A percentile compares a stretch with the other conserved stretches of the same genome.
Evolutionary conservation across 2,888 invertebrate species (phyloP).

Genomic region (Sabatieria punctata): DNA sequence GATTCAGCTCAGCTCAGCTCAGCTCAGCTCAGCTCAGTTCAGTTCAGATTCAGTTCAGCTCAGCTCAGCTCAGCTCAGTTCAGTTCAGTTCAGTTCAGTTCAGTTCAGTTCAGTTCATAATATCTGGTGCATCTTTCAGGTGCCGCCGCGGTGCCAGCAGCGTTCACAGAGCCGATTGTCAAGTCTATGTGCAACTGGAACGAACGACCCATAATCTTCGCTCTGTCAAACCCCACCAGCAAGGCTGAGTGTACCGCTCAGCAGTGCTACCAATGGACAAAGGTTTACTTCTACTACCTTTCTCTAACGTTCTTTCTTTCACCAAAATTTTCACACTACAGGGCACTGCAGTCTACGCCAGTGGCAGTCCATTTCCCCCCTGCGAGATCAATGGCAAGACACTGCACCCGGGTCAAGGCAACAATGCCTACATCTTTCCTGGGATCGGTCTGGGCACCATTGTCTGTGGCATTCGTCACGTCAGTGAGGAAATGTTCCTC

Average conservation of each 20-base stretch:
- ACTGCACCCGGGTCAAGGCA: constrained; percentile 83
- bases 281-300: constrained; percentile 46
- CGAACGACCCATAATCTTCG: constrained; percentile 66
- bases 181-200: constrained; percentile 65
- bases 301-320: no score
- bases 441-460: constrained; percentile 82
- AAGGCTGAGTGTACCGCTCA: constrained; percentile 99
- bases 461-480: constrained; percentile 73
- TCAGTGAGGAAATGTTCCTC: constrained; percentile 80
- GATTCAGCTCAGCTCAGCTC: no score
- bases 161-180: constrained; percentile 75
- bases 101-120: no score
- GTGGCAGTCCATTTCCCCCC: constrained; percentile 83
- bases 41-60: no score
- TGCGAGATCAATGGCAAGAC: constrained; percentile 59
- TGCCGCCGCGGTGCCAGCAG: constrained; percentile 77
- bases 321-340: constrained; percentile 37
- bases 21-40: no score
- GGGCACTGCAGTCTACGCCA: constrained; percentile 83
- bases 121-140: no score
- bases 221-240: no score
- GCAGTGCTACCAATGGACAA: constrained; percentile 68
- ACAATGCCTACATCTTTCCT: no score
- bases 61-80: no score
- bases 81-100: no score